Conservation (phyloP, 2,113 vertebrate species). For the Phoenicopterus ruber region DNA sequence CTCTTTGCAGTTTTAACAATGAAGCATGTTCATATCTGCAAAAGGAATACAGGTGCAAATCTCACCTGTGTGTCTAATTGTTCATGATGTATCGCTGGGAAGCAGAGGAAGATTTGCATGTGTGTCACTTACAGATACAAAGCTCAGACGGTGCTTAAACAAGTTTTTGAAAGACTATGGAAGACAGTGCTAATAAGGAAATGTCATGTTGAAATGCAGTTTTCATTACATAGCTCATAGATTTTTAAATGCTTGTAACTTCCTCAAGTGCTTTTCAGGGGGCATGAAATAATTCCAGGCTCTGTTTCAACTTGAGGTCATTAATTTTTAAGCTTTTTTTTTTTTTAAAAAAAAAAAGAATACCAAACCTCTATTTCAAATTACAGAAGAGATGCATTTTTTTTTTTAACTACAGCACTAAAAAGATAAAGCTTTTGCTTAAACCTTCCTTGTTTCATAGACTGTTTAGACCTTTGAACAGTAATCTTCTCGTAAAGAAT, state of each 20-base stretch:
- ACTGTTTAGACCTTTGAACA: background rate
- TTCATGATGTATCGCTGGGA: background rate
- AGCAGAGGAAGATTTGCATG: background rate
- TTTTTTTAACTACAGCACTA: background rate
- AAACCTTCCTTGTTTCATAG: background rate
- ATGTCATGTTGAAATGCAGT: constrained; percentile 11
- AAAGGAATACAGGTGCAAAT: background rate
- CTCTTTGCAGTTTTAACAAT: background rate
- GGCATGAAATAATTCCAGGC: background rate
- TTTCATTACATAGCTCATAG: constrained; percentile 26
- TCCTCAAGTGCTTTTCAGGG: background rate
- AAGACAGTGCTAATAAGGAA: constrained; percentile 5
- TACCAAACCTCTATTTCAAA: background rate
- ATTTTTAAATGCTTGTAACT: constrained; percentile 21
- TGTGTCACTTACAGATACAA: background rate
- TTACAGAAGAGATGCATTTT: background rate
- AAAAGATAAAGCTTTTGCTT: background rate
- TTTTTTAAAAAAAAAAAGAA: background rate
- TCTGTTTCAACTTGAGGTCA: background rate
- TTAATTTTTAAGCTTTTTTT: background rate
- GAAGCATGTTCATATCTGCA: background rate
- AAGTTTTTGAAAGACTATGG: background rate
- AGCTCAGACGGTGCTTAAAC: background rate
- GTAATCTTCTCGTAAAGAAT: background rate
- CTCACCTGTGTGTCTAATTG: background rate